phyloP scores from a whole-genome alignment of 2,888 invertebrate genomes.

The Lepidocyrtinus sp. region DNA sequence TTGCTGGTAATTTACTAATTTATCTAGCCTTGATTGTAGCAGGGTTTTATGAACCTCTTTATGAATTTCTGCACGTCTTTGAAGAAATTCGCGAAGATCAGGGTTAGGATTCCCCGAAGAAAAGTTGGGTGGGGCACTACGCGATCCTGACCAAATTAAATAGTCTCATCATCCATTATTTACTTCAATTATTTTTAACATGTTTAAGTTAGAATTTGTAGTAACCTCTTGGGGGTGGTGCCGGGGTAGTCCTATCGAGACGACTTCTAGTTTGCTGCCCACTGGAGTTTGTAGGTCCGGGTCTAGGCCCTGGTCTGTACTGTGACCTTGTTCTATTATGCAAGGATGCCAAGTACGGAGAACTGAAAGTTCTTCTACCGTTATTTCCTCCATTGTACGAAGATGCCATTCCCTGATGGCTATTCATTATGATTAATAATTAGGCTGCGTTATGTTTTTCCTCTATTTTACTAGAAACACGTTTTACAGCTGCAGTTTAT shows the following conservation, averaged over 20 bases:
- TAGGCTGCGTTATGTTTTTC: no score
- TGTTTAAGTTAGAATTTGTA: no score
- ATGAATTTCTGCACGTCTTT: slow-evolving; percentile 27
- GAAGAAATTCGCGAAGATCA: slow-evolving; percentile 30
- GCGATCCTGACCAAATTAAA: slow-evolving; percentile 21
- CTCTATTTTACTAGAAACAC: no score
- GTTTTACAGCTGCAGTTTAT: no score
- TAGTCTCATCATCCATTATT: no score
- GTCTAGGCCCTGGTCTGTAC: slow-evolving; percentile 23
- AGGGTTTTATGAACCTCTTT: slow-evolving; percentile 27
- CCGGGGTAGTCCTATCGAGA: slow-evolving; percentile 1
- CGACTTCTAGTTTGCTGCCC: background rate
- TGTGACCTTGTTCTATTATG: slow-evolving; percentile 10
- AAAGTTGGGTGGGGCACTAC: slow-evolving; percentile 33
- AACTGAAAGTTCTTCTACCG: slow-evolving; percentile 31
- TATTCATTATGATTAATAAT: no score
- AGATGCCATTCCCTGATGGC: no score
- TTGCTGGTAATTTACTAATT: slow-evolving; percentile 27
- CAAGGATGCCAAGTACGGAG: slow-evolving; percentile 31
- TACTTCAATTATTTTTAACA: background rate
- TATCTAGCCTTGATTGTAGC: slow-evolving; percentile 32
- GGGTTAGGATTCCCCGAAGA: background rate
- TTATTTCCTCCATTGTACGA: background rate
- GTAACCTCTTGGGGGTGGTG: slow-evolving; percentile 38
- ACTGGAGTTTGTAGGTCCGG: no score